Evolutionary conservation across 2,888 invertebrate genomes (phyloP).

Genomic region (Cheilosia soror): DNA sequence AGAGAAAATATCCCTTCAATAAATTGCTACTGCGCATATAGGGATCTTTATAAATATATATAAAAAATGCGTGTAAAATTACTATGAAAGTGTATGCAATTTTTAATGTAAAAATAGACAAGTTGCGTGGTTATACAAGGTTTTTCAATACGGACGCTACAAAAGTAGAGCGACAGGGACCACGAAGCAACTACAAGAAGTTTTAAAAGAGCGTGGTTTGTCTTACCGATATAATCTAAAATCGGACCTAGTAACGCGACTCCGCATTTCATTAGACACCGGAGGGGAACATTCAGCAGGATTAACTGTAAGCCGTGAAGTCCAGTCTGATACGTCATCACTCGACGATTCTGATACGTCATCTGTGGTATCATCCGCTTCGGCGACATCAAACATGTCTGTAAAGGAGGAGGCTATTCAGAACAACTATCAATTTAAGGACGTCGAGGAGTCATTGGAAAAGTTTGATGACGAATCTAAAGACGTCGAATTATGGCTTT

Average conservation of each 20-base stretch:
- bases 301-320: not conserved
- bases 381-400: not conserved
- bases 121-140: too few species aligned
- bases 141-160: too few species aligned
- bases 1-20: too few species aligned
- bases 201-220: not conserved
- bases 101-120: too few species aligned
- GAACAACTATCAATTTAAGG: slow-evolving; percentile 28
- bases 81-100: too few species aligned
- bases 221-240: not conserved
- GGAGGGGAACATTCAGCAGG: too few species aligned
- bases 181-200: not conserved
- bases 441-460: slow-evolving; percentile 16
- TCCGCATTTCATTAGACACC: not conserved
- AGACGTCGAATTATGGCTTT: not conserved
- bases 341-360: not conserved
- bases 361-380: not conserved
- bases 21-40: too few species aligned
- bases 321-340: not conserved
- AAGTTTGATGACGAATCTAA: slow-evolving; percentile 8
- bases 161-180: too few species aligned
- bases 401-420: not conserved
- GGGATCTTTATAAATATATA: too few species aligned
- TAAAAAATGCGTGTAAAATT: too few species aligned
- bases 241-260: not conserved